phyloP scores from a whole-genome alignment of 2,888 invertebrate species.

The Microdon myrmicae region DNA sequence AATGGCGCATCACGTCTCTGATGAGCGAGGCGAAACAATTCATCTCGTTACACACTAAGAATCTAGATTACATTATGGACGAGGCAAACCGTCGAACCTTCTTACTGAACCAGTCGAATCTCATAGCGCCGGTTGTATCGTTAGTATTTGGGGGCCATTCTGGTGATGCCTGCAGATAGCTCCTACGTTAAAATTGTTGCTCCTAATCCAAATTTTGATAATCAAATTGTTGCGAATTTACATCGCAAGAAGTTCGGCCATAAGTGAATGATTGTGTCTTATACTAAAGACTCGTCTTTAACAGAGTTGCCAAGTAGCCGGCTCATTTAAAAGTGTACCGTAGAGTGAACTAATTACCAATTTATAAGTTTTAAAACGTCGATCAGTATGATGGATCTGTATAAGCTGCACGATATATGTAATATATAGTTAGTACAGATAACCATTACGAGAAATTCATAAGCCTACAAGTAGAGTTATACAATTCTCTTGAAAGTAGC shows the following conservation, averaged over 20 bases:
- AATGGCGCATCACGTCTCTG: conserved; percentile 46
- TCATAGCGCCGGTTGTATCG: conserved; percentile 66
- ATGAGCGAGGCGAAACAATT: conserved; percentile 57
- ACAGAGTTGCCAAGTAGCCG: conserved; percentile 77
- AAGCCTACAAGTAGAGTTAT: conserved; percentile 73
- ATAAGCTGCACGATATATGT: conserved; percentile 80
- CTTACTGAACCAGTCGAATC: conserved; percentile 63
- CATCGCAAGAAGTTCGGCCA: conserved; percentile 84
- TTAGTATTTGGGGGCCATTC: conserved; percentile 64
- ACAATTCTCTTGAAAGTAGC: conserved; percentile 69
- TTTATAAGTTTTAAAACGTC: conserved; percentile 83
- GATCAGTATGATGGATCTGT: conserved; percentile 75
- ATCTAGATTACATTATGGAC: conserved; percentile 66
- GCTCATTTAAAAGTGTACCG: conserved; percentile 79
- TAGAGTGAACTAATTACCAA: conserved; percentile 76
- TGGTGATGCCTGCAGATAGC: too few species aligned
- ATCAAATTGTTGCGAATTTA: conserved; percentile 80
- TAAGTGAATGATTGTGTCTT: conserved; percentile 81
- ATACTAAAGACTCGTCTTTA: conserved; percentile 71
- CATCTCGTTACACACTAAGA: conserved; percentile 65
- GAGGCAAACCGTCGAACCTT: conserved; percentile 63
- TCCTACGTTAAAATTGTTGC: conserved; percentile 66
- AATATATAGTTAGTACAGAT: conserved; percentile 78
- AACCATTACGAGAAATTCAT: conserved; percentile 77
- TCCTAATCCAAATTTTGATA: conserved; percentile 68